Conservation (phyloP, 92 coral and sea anemone genomes). For the Zoanthus gigantus region DNA sequence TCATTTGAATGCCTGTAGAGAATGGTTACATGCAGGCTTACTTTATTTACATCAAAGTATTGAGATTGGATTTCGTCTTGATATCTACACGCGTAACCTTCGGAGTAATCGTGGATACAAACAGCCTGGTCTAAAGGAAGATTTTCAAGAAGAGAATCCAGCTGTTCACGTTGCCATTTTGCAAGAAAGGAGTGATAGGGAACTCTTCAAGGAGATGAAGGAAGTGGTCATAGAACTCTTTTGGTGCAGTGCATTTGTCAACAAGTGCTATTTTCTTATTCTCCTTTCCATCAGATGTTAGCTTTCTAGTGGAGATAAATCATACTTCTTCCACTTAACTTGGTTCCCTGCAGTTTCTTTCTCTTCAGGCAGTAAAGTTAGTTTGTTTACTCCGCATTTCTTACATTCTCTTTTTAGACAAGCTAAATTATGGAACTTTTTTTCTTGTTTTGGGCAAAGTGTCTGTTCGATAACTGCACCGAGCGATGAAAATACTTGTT, state of each 20-base stretch:
- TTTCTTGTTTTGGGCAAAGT: slow-evolving; percentile 42
- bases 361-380: slow-evolving; percentile 25
- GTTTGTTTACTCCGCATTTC: slow-evolving; percentile 39
- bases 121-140: slow-evolving; percentile 23
- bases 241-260: slow-evolving; percentile 17
- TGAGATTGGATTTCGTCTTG: slow-evolving; percentile 38
- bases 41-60: slow-evolving; percentile 31
- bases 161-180: slow-evolving; percentile 46
- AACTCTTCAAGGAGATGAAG: not conserved
- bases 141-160: slow-evolving; percentile 22
- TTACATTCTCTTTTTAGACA: slow-evolving; percentile 23
- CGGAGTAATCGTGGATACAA: slow-evolving; percentile 47
- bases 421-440: slow-evolving; percentile 20
- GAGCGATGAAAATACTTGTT: slow-evolving; percentile 9
- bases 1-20: slow-evolving; percentile 28
- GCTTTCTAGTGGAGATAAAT: slow-evolving; percentile 34
- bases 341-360: not conserved
- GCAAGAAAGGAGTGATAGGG: slow-evolving; percentile 45
- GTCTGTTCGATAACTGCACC: slow-evolving; percentile 18
- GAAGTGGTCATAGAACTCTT: slow-evolving; percentile 33
- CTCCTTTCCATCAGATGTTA: slow-evolving; percentile 36
- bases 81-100: slow-evolving; percentile 16
- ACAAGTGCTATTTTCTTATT: slow-evolving; percentile 38
- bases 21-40: slow-evolving; percentile 44
- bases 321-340: slow-evolving; percentile 36